Evolutionary conservation across 1,140 invertebrate genomes (phyloP).

Genomic region (Pogonomyrmex barbatus): DNA sequence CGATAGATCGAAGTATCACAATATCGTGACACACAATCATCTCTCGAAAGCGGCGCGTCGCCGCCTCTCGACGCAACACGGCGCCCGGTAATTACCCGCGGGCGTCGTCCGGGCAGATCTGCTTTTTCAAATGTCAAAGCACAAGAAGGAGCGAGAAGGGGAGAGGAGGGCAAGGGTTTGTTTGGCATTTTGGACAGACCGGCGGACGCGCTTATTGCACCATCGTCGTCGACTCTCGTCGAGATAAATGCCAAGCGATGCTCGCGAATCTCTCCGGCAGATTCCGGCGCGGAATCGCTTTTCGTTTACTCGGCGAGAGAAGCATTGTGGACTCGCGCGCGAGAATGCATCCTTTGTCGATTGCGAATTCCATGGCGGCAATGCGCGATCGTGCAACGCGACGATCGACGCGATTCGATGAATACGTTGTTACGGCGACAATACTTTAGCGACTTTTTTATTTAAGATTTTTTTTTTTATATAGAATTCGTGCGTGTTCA

Average conservation of each 20-base stretch:
- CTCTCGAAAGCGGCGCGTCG: conserved; percentile 28
- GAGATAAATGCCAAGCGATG: conserved; percentile 69
- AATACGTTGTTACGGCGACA: neutral
- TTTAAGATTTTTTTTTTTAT: neutral
- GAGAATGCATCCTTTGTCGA: conserved; percentile 62
- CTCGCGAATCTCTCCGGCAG: conserved; percentile 57
- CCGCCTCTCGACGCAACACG: no score
- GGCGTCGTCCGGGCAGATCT: conserved; percentile 25
- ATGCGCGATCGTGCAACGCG: neutral
- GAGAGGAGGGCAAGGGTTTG: conserved; percentile 58
- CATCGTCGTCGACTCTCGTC: conserved; percentile 52
- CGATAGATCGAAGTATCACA: conserved; percentile 42
- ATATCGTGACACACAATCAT: conserved; percentile 51
- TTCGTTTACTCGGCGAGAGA: conserved; percentile 38
- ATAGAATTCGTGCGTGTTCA: no score
- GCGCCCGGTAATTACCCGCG: neutral
- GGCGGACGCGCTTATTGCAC: conserved; percentile 55
- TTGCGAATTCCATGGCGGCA: conserved; percentile 13
- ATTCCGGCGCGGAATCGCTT: conserved; percentile 9
- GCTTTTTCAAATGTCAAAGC: conserved; percentile 70
- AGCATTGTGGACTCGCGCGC: conserved; percentile 25
- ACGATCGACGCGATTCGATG: neutral
- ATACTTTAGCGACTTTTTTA: neutral
- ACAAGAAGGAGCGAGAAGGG: neutral
- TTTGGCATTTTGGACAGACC: conserved; percentile 71